Evolutionary conservation across 1,140 invertebrate genomes (phyloP), one percentile per base, ranked within the genome.

Genomic region (Archivesica marissinica): DNA sequence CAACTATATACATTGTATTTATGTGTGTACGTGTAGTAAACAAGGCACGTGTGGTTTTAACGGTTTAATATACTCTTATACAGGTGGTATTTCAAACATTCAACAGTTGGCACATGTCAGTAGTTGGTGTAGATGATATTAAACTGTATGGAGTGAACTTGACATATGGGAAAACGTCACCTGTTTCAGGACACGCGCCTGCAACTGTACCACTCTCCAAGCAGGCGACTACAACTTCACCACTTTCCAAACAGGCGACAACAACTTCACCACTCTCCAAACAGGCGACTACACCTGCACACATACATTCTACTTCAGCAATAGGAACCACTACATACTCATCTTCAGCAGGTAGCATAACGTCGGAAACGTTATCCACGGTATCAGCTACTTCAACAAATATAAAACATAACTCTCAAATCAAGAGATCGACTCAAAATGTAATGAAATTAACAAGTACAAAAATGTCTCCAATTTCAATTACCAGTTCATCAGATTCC

Each of bases 101-200:
- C 20, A 78, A 78, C 28, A 39, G 44, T 23, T 28, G 33, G 11
- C 41, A 25, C 6, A 30, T 28, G 39, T 39, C 59, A 23, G 35
- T 20, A 47, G 76, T 64, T 23, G 76, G 76, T 13, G 30, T 78
- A 28, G 76, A 78, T 47, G 76, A 78, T 41, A 44, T 78, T 11
- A 61, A 47, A 44, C 13, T 78, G 15, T 0, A 33, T 23, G 76
- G 52, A 17, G 35, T 25, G 11, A 78, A 76, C 28, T 38, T 56
- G 38, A 33, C 33, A 39, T n/a, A 38, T 3, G 9, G 7, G 3
- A 23, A 7, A 6, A 68, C 30, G 7, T 39, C 33, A 38, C 13
- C 64, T 9, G 17, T 7, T 17, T n/a, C 35, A 38, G 64, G 41
- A 38, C 23, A 33, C 2, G 35, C 59, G 20, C 20, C 9, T 47